phyloP scores from a whole-genome alignment of 1,140 invertebrate genomes.

The Stratiolaelaps scimitus region DNA sequence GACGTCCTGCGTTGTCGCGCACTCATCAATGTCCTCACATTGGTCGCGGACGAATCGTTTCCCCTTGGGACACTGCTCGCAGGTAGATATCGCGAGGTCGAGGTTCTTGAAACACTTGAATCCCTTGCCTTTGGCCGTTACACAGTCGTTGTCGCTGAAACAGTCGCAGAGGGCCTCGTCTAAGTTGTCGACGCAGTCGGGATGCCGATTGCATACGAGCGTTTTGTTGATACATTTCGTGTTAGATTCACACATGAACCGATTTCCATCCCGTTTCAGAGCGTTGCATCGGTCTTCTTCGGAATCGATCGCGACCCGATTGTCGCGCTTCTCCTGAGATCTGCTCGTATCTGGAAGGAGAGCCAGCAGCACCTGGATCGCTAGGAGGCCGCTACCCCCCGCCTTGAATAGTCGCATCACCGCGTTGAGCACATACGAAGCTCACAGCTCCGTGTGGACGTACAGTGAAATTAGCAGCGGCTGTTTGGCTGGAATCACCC shows the following conservation, averaged over 20 bases:
- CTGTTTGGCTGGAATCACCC: too few relatives aligned
- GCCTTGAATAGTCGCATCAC: too few relatives aligned
- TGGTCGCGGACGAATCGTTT: neutral
- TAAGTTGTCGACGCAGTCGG: constrained; percentile 1
- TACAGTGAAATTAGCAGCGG: too few relatives aligned
- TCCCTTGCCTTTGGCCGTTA: neutral
- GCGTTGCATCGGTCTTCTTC: too few relatives aligned
- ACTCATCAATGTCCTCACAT: constrained; percentile 14
- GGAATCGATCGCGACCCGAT: too few relatives aligned
- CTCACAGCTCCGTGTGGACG: too few relatives aligned
- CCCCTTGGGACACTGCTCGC: neutral
- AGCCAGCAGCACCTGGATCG: too few relatives aligned
- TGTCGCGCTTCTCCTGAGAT: too few relatives aligned
- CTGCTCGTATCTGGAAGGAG: too few relatives aligned
- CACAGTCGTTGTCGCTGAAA: neutral
- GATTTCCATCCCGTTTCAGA: neutral
- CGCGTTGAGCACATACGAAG: too few relatives aligned
- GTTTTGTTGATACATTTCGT: neutral
- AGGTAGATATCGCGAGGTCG: neutral
- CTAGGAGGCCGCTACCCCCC: too few relatives aligned
- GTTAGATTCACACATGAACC: neutral
- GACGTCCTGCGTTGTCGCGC: neutral
- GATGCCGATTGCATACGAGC: neutral
- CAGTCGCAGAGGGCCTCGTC: neutral
- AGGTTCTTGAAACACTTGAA: constrained; percentile 1